A percentile compares a stretch with the other conserved stretches of the same genome.
phyloP scores from a whole-genome alignment of 1,140 invertebrate species.

The Muscidifurax raptorellus region DNA sequence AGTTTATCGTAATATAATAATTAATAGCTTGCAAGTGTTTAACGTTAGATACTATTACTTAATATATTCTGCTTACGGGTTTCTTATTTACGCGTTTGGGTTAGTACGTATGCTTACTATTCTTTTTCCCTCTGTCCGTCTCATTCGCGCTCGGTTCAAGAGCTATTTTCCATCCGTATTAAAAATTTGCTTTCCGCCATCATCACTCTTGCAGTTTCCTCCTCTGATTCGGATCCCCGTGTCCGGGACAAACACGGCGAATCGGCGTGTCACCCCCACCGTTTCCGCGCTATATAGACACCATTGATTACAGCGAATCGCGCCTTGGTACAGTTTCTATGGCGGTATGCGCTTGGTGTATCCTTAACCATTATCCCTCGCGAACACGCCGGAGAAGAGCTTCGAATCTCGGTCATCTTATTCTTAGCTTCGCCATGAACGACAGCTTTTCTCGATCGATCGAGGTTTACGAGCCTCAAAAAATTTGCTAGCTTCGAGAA shows the following conservation, averaged over 20 bases:
- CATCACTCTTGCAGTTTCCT: conserved; percentile 50
- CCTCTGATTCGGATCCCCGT: conserved; percentile 46
- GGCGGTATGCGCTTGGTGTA: conserved; percentile 6
- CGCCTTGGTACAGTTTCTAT: neutral
- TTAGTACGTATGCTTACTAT: conserved; percentile 73
- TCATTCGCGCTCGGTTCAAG: conserved; percentile 11
- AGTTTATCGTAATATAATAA: conserved; percentile 75
- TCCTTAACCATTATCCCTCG: conserved; percentile 36
- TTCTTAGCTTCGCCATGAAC: conserved; percentile 6
- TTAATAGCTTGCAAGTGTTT: conserved; percentile 75
- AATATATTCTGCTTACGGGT: conserved; percentile 72
- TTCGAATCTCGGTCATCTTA: neutral
- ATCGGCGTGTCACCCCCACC: conserved; percentile 46
- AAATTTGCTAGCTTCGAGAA: neutral
- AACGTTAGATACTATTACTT: conserved; percentile 76
- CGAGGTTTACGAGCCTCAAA: neutral
- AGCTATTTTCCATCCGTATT: conserved; percentile 45
- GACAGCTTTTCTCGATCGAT: neutral
- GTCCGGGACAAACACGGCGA: conserved; percentile 53
- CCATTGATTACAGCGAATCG: neutral
- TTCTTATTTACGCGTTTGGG: conserved; percentile 72
- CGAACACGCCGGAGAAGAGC: conserved; percentile 32
- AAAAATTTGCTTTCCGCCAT: conserved; percentile 25
- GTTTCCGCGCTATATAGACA: neutral
- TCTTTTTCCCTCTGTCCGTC: conserved; percentile 40